Evolutionary conservation across 1,140 invertebrate species (phyloP).

Genomic region (Idris sp.): DNA sequence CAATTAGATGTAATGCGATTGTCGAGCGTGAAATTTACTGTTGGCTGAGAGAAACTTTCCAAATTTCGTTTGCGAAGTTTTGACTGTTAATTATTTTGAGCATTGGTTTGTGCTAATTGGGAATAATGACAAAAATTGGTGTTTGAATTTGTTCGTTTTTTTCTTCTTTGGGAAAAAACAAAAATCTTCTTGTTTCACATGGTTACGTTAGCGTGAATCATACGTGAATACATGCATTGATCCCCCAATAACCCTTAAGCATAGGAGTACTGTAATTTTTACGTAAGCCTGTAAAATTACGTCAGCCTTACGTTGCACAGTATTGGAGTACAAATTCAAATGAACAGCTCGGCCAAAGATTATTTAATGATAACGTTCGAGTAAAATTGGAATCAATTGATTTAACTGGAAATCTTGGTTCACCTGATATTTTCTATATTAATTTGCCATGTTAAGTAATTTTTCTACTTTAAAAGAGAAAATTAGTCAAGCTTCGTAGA

Average conservation of each 20-base stretch:
- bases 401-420: not conserved
- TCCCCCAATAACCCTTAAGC: conserved; percentile 24
- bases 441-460: too few species aligned
- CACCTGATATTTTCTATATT: too few species aligned
- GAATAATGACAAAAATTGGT: too few species aligned
- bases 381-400: not conserved
- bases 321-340: conserved; percentile 24
- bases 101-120: conserved; percentile 3
- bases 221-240: conserved; percentile 1
- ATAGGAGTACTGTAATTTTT: conserved; percentile 18
- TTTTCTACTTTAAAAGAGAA: too few species aligned
- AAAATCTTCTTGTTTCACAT: conserved; percentile 13
- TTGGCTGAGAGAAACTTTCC: conserved; percentile 19
- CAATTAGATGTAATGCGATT: conserved; percentile 30
- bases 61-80: conserved; percentile 45
- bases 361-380: conserved; percentile 3
- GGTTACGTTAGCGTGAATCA: conserved; percentile 12
- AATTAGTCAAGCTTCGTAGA: too few species aligned
- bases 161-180: too few species aligned
- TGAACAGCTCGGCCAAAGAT: not conserved
- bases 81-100: conserved; percentile 27
- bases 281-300: conserved; percentile 21
- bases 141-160: too few species aligned
- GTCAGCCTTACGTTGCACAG: conserved; percentile 15
- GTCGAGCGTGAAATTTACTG: conserved; percentile 30